Percentiles rank a stretch among this genome's conserved stretches.
Conservation (phyloP, 2,888 invertebrate species). For the Drosophila meridionalis region DNA sequence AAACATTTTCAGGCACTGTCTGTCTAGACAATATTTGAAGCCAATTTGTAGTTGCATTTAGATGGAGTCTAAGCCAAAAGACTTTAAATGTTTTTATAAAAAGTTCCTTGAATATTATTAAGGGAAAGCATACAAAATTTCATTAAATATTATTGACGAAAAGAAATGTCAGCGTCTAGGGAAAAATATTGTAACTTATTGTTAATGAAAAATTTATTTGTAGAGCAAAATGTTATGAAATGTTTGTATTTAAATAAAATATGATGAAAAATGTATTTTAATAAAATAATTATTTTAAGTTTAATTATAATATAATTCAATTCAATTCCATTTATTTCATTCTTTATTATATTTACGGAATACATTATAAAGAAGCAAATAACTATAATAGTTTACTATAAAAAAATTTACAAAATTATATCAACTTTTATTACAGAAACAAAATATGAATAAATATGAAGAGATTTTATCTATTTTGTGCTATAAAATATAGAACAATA, state of each 20-base stretch:
- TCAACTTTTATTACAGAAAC: background rate
- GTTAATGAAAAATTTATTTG: background rate
- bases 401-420: too few species aligned
- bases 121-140: background rate
- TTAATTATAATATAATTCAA: too few species aligned
- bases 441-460: too few species aligned
- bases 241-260: background rate
- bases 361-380: too few species aligned
- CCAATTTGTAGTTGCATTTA: conserved; percentile 49
- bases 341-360: too few species aligned
- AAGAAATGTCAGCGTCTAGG: background rate
- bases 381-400: background rate
- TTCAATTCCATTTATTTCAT: too few species aligned
- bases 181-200: background rate
- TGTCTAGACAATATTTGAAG: conserved; percentile 59
- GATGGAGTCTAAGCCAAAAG: conserved; percentile 29
- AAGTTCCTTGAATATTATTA: conserved; percentile 1
- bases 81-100: conserved; percentile 27
- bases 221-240: background rate
- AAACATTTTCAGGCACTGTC: conserved; percentile 25
- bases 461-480: too few species aligned
- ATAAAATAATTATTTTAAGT: background rate
- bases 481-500: background rate
- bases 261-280: background rate
- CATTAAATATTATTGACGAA: conserved; percentile 2